Base-by-base conservation (phyloP, 1,140 invertebrate genomes). In the Drosophila auraria region DNA sequence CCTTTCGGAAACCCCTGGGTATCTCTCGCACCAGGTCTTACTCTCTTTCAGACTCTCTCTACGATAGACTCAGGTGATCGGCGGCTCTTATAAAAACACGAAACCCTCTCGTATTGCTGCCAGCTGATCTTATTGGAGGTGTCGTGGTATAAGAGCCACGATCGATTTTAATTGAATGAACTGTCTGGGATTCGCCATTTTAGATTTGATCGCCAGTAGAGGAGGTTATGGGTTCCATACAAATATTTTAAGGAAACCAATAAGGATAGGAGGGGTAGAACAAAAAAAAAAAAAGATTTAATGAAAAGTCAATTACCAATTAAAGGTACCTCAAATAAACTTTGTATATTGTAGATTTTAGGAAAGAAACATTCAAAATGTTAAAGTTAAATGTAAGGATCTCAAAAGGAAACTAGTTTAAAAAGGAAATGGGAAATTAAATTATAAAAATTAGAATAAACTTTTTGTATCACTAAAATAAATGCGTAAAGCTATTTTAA, bases 91-190 rank as follows among this genome's bases (percentile, higher is more conserved):
- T 73, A 56, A 38, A 38, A 20, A 63, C 51, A 15, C 50, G 36
- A 56, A 15, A 56, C 44, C 47, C 50, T 61, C 70, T 73, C 83
- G 68, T 50, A 20, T 38, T 23, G 15, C 15, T 11, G 54, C 57
- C 59, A 69, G 78, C 82, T 64, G 84, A 81, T 87, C 84, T 87
- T 81, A 89, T 87, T 87, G 81, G 78, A 75, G 53, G 69, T 76
- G 78, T 79, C 63, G 75, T 63, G 68, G 83, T 65, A 71, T 66
- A 73, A 73, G 68, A 73, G 70, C 14, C 20, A 17, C 53, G 54
- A 69, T 78, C 56, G 65, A 57, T 62, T 78, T 70, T 30, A 56
- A 82, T 65, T 71, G 42, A 64, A 75, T 64, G 69, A 71, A 49
- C 42, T 56, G 57, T 50, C 72, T 80, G 69, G 62, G 49, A 65